Conservation (phyloP, 1,140 invertebrate genomes). For the Habropoda laboriosa region DNA sequence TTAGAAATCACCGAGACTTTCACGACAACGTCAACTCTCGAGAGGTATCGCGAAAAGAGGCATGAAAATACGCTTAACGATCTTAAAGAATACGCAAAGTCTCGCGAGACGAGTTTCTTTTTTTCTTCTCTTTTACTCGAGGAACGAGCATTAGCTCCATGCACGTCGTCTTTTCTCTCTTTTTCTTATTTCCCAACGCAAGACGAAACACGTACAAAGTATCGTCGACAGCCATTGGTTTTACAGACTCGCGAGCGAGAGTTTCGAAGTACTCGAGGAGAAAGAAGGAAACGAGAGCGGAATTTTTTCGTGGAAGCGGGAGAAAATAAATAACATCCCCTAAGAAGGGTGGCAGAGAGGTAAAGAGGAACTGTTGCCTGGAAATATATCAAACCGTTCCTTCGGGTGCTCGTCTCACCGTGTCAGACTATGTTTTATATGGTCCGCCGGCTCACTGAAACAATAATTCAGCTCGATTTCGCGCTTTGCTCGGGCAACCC, state of each 20-base stretch:
- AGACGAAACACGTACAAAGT: background rate
- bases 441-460: conserved; percentile 36
- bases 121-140: background rate
- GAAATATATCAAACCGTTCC: conserved; percentile 65
- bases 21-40: background rate
- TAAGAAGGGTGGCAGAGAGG: conserved; percentile 1
- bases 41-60: background rate
- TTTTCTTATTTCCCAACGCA: background rate
- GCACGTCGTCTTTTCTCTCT: background rate
- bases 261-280: conserved; percentile 9
- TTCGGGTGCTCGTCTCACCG: conserved; percentile 42
- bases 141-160: background rate
- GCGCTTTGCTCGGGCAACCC: background rate
- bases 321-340: conserved; percentile 59
- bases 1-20: conserved; percentile 49
- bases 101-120: background rate
- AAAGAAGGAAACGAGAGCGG: conserved; percentile 22
- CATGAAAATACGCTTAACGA: conserved; percentile 31
- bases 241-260: background rate
- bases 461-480: conserved; percentile 43
- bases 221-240: background rate
- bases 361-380: conserved; percentile 42
- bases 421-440: conserved; percentile 47
- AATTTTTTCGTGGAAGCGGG: conserved; percentile 45
- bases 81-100: conserved; percentile 14